phyloP scores from a whole-genome alignment of 92 coral and sea anemone genomes.

The Epizoanthus ramosus region DNA sequence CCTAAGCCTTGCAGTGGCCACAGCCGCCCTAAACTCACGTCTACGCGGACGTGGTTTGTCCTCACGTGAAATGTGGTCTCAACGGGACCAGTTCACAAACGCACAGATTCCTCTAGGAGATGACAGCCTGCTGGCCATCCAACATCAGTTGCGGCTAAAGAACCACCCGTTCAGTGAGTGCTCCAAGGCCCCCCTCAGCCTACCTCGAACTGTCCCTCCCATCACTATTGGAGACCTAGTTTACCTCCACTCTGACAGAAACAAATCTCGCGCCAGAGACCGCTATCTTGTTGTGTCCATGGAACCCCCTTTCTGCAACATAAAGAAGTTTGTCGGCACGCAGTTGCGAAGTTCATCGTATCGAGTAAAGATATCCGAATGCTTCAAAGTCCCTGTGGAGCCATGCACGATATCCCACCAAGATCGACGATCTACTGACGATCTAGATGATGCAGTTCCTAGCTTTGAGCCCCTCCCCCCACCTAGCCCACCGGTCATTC shows the following conservation, averaged over 20 bases:
- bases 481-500: no score
- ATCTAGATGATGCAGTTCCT: no score
- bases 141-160: slow-evolving; percentile 51
- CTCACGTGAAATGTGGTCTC: slow-evolving; percentile 67
- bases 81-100: slow-evolving; percentile 60
- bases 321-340: slow-evolving; percentile 41
- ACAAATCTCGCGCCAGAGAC: slow-evolving; percentile 58
- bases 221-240: slow-evolving; percentile 41
- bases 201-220: not conserved
- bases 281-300: slow-evolving; percentile 53
- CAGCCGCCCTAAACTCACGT: slow-evolving; percentile 55
- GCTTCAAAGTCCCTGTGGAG: no score
- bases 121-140: slow-evolving; percentile 23
- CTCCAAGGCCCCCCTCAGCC: slow-evolving; percentile 46
- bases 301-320: slow-evolving; percentile 42
- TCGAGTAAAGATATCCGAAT: not conserved
- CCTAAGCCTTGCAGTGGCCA: slow-evolving; percentile 54
- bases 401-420: no score
- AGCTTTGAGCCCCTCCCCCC: no score
- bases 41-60: slow-evolving; percentile 56
- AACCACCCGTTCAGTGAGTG: slow-evolving; percentile 62
- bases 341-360: slow-evolving; percentile 53
- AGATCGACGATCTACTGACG: no score
- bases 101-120: slow-evolving; percentile 42
- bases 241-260: slow-evolving; percentile 42